These are phyloP conservation scores for Phania funesta DNA, from an alignment of 2,888 invertebrate species.

Conservation along the genomic window DNA sequence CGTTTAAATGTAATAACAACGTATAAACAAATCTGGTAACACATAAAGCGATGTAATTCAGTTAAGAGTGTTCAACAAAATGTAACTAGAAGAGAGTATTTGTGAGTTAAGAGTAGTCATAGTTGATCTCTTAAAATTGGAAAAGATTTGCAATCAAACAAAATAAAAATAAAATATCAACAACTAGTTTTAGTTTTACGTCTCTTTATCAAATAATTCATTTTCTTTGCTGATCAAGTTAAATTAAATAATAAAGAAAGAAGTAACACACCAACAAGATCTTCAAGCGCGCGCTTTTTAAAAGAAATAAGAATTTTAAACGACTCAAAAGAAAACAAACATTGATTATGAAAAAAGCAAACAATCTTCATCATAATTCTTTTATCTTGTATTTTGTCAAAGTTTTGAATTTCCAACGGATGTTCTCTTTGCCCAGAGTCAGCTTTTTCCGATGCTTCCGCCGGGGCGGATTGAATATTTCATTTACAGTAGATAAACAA, in stretches of 20 bases:
- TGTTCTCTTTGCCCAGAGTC: conserved; percentile 13
- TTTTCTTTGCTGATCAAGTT: no score
- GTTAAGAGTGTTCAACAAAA: no score
- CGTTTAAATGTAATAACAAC: no score
- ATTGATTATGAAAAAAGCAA: conserved; percentile 9
- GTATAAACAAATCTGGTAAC: no score
- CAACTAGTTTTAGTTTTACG: conserved; percentile 6
- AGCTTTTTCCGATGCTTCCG: not conserved
- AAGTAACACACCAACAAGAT: not conserved
- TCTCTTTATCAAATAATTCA: no score
- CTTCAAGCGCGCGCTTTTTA: conserved; percentile 6
- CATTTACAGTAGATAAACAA: no score
- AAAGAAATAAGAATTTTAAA: conserved; percentile 3
- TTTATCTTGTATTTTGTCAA: conserved; percentile 43
- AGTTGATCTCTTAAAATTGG: no score
- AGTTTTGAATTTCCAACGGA: conserved; percentile 58
- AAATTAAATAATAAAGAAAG: not conserved
- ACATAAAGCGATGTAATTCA: no score
- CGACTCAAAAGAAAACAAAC: not conserved
- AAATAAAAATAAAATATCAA: conserved; percentile 3
- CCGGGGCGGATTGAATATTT: no score
- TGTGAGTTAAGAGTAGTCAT: no score
- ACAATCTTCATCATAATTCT: conserved; percentile 4
- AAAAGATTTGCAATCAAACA: no score
- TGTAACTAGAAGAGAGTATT: no score